Evolutionary conservation across 2,888 invertebrate species (phyloP), one percentile per base, ranked within the genome.

Genomic region (Ophion ellenae): DNA sequence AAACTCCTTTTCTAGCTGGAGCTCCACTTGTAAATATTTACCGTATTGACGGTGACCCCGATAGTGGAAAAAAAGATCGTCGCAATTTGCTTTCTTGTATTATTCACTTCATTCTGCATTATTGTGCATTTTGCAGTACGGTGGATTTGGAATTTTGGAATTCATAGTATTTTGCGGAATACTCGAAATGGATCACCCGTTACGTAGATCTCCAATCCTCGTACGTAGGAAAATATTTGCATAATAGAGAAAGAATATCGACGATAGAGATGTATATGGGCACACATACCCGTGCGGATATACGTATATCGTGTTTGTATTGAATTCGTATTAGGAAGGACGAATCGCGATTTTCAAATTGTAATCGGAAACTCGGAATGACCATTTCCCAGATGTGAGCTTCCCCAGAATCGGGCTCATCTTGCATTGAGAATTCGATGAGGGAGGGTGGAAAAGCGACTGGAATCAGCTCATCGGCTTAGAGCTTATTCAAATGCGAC

Each of bases 391-490:
- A 66, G n/a, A 32, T 20, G 66, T 20, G 20, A 47, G n/a, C 63
- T 40, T 24, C 11, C 20, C 6, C 24, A 14, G 70, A 40, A 57
- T 69, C 53, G 74, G 79, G 70, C 47, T 59, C 69, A 86, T 70
- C 76, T 84, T 80, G 76, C 83, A 64, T 71, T 59, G 76, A 73
- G 79, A 84, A 84, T 53, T 53, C 66, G 53, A 36, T 5, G 66
- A 53, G 66, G 32, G 53, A 66, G 36, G 24, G 36, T 40, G 17
- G 45, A 75, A 53, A 66, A 80, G 67, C 77, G 75, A 83, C 69
- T 74, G 76, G 87, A 88, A 89, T 88, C 87, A 88, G 89, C 90
- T 89, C 88, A 89, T 85, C 88, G 84, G 88, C 89, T 87, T 80
- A 87, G 81, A 84, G 88, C 85, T 89, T 88, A 89, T 89, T 89